Evolutionary conservation across 2,113 vertebrate species (phyloP).

Genomic region (zebrafish (Danio rerio)): GRCz12tu NC_133200.1:2621501-2622000

Average conservation of each 20-base stretch:
- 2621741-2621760: not conserved
- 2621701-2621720: too few relatives aligned
- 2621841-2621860: too few relatives aligned
- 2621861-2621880: too few relatives aligned
- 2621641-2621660: not conserved
- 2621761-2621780: not conserved
- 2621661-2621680: not conserved
- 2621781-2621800: not conserved
- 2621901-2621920: not conserved
- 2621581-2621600: conserved; percentile 14
- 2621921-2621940: too few relatives aligned
- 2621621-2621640: not conserved
- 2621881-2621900: not conserved
- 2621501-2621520: conserved; percentile 48
- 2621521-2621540: conserved; percentile 7
- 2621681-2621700: not conserved
- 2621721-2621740: too few relatives aligned
- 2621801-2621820: not conserved
- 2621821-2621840: too few relatives aligned
- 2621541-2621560: not conserved
- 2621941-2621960: not conserved
- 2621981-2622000: not conserved
- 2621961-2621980: not conserved
- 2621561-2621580: conserved; percentile 6
- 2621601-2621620: not conserved